Evolutionary conservation across 2,113 vertebrate genomes (phyloP).

Genomic region (Carollia perspicillata): DNA sequence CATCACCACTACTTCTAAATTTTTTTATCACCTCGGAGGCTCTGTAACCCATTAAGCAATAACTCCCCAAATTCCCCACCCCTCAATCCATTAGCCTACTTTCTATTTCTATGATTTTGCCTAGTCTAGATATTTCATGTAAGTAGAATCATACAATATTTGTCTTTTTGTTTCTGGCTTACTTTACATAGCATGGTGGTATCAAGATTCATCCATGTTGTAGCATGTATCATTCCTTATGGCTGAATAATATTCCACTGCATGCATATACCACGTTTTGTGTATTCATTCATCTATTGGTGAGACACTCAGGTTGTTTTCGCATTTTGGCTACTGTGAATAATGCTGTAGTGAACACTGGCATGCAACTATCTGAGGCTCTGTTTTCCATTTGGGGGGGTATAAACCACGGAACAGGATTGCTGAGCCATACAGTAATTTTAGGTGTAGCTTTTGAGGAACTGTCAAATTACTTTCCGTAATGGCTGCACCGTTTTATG

Average conservation of each 20-base stretch:
- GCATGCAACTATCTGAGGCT: neutral
- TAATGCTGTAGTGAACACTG: neutral
- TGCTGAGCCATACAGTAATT: neutral
- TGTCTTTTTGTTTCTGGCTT: neutral
- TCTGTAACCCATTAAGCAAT: neutral
- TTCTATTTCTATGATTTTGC: neutral
- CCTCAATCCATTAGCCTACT: neutral
- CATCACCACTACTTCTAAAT: neutral
- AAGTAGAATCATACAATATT: neutral
- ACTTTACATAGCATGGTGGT: neutral
- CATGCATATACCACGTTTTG: neutral
- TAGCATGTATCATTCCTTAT: neutral
- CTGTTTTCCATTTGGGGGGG: neutral
- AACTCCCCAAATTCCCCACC: neutral
- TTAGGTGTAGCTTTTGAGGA: neutral
- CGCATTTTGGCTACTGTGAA: neutral
- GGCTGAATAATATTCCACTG: neutral
- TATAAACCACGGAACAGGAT: neutral
- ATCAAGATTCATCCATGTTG: neutral
- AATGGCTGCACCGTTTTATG: neutral
- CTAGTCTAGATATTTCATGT: neutral
- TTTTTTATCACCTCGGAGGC: neutral
- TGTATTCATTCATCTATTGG: neutral
- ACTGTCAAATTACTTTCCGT: neutral
- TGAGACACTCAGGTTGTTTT: neutral